phyloP scores from a whole-genome alignment of 2,113 vertebrate species.

The Hassar affinis region DNA sequence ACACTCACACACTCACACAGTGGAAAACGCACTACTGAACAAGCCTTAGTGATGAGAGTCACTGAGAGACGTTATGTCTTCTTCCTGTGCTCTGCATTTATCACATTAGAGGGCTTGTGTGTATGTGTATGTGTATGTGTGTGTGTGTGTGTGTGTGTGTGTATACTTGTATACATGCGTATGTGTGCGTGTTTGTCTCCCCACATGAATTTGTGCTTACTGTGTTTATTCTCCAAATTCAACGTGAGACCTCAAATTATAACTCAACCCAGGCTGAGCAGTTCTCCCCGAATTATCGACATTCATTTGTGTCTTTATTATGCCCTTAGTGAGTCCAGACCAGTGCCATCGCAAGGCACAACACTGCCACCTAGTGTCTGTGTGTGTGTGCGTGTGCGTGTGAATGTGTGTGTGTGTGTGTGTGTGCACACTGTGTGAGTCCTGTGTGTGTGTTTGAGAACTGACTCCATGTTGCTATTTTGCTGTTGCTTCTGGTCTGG shows the following conservation, averaged over 20 bases:
- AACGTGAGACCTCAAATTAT: slow-evolving; percentile 64
- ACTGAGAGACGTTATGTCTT: slow-evolving; percentile 62
- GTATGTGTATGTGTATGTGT: not conserved
- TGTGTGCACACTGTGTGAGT: not conserved
- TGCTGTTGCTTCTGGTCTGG: slow-evolving; percentile 51
- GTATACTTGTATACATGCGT: not conserved
- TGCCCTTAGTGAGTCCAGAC: slow-evolving; percentile 61
- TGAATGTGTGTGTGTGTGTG: slow-evolving; percentile 31
- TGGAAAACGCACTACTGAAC: slow-evolving; percentile 32
- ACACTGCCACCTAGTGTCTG: slow-evolving; percentile 74
- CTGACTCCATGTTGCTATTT: slow-evolving; percentile 27
- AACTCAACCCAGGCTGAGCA: slow-evolving; percentile 62
- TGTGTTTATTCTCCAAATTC: slow-evolving; percentile 65
- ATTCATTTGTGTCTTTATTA: slow-evolving; percentile 77
- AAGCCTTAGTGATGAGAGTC: slow-evolving; percentile 60
- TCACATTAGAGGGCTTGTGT: slow-evolving; percentile 61
- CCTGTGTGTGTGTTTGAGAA: slow-evolving; percentile 7
- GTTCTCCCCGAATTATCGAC: slow-evolving; percentile 70
- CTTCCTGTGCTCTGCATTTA: slow-evolving; percentile 62
- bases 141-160: slow-evolving; percentile 39
- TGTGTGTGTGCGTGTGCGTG: slow-evolving; percentile 9
- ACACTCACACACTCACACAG: not conserved
- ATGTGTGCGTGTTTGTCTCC: slow-evolving; percentile 29
- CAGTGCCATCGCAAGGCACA: slow-evolving; percentile 63
- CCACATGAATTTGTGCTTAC: slow-evolving; percentile 60